Base-by-base conservation (phyloP, 2,113 vertebrate genomes). In the Camarhynchus parvulus region DNA sequence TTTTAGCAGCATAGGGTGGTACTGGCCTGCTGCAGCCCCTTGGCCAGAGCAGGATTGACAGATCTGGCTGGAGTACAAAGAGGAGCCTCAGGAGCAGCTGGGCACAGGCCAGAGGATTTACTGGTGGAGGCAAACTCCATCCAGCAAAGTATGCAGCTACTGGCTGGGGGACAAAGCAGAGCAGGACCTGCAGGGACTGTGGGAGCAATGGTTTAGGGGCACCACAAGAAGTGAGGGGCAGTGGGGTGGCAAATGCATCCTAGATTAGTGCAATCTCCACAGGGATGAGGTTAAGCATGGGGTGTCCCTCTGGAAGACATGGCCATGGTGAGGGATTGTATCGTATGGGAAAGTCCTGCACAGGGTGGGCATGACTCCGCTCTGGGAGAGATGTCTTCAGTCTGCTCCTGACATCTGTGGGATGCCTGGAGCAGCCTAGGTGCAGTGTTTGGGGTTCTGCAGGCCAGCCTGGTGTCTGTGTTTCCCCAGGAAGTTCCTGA, bases 401-500 rank as follows among this genome's bases (percentile, higher is more conserved):
- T 44, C 15, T 78, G 39, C 13, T 72, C 12, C 27, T 87, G 56
- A 37, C 10, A 10, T 16, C 55, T 35, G 12, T 66, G 22, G 46
- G 67, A 20, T 81, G 19, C 39, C 39, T 64, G 37, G 22, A 31
- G 6, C 7, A 8, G 31, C 47, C 19, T 8, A 37, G 37, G 21
- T 14, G 18, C 31, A 13, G 15, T 13, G 12, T 94, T 47, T 86
- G 42, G 31, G 52, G 13, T 20, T 35, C 88, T 78, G 33, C 44
- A 76, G 62, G 79, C 27, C 50, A 20, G 16, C 3, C 56, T 79
- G 47, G 58, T 25, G 7, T 25, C 19, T 86, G 28, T 96, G 52
- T 39, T 93, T 94, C 70, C 94, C 16, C 94, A 99, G 99, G 95
- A 99, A 98, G 93, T 98, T 99, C 94, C 97, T 99, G 96, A 99